phyloP scores from a whole-genome alignment of 1,140 invertebrate species.

The Megalopta genalis region DNA sequence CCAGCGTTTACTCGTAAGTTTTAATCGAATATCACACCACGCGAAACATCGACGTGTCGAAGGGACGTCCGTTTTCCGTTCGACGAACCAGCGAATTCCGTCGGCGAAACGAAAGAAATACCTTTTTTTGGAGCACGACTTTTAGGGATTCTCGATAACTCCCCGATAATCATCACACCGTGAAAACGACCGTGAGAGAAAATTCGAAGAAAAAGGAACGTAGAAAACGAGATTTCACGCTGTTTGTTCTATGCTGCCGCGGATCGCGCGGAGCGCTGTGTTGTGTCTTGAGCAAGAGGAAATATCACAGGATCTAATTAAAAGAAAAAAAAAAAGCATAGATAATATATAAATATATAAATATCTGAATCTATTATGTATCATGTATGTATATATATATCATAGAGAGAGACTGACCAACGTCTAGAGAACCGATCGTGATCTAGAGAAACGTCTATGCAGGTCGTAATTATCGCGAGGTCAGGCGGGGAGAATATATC shows the following conservation, averaged over 20 bases:
- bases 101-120: neutral
- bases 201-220: neutral
- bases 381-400: neutral
- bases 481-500: neutral
- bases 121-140: conserved; percentile 23
- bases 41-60: neutral
- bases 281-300: conserved; percentile 36
- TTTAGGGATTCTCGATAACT: conserved; percentile 33
- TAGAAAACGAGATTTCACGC: conserved; percentile 9
- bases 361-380: too few relatives aligned
- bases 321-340: neutral
- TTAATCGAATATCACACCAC: conserved; percentile 28
- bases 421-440: conserved; percentile 13
- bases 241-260: conserved; percentile 7
- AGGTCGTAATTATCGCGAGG: neutral
- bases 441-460: conserved; percentile 9
- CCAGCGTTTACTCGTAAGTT: conserved; percentile 4
- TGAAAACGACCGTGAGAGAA: neutral
- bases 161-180: conserved; percentile 18
- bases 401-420: conserved; percentile 34
- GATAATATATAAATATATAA: too few relatives aligned
- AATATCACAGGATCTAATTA: conserved; percentile 34
- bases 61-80: neutral
- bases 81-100: conserved; percentile 2
- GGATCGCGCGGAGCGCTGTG: conserved; percentile 5